Percentiles rank a stretch among this genome's conserved stretches.
Evolutionary conservation across 2,797 vertebrate species (phyloP).

Genomic region (Xiphophorus birchmanni): DNA sequence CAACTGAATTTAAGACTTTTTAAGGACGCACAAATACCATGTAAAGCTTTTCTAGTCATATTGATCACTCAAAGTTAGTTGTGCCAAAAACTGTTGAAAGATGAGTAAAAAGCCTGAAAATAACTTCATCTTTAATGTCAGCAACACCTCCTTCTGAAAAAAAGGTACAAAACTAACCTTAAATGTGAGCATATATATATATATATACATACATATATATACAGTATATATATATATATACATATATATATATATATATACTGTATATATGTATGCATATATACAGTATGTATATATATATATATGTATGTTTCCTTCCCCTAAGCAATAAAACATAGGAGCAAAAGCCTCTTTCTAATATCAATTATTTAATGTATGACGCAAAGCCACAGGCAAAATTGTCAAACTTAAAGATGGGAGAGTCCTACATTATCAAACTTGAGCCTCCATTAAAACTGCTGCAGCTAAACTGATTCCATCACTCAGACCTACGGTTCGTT

Average conservation of each 20-base stretch:
- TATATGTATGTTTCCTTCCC: background rate
- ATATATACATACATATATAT: too few relatives aligned
- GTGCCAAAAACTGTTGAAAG: background rate
- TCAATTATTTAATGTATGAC: background rate
- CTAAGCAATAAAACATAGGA: background rate
- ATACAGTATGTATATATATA: too few relatives aligned
- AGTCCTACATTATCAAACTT: background rate
- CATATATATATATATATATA: too few relatives aligned
- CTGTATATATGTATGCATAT: too few relatives aligned
- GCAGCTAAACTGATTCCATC: background rate
- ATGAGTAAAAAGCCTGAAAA: too few relatives aligned
- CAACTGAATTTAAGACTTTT: too few relatives aligned
- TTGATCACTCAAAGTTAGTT: background rate
- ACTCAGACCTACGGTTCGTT: background rate
- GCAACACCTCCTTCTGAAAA: too few relatives aligned
- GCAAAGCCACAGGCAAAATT: background rate
- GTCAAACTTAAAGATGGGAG: background rate
- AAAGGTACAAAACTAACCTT: too few relatives aligned
- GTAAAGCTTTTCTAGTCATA: background rate
- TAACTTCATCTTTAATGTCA: too few relatives aligned
- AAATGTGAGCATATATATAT: too few relatives aligned
- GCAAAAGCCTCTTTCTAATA: background rate
- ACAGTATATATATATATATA: too few relatives aligned
- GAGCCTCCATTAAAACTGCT: background rate
- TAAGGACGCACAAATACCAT: too few relatives aligned